Conservation (phyloP, 2,113 vertebrate genomes). For the Ancistrus triradiatus region DNA sequence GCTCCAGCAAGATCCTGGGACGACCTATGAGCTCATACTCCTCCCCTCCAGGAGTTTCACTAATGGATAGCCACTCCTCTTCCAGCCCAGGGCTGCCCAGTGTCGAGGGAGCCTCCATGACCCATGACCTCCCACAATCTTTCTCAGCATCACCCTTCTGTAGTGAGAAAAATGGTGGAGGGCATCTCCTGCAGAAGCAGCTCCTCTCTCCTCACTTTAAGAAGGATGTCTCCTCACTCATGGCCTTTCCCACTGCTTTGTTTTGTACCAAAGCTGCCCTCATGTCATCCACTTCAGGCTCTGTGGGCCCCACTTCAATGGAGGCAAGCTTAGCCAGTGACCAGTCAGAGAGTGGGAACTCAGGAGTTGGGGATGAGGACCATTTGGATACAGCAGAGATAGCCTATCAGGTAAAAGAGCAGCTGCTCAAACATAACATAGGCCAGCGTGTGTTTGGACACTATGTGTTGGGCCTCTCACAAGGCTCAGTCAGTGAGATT, state of each 20-base stretch:
- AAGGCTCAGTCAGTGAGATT: conserved; percentile 98
- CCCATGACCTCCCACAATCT: conserved; percentile 68
- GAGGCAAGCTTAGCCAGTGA: conserved; percentile 75
- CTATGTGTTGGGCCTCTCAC: conserved; percentile 93
- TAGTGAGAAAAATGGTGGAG: conserved; percentile 67
- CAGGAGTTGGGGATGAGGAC: conserved; percentile 77
- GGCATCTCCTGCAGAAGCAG: conserved; percentile 75
- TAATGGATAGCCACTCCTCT: conserved; percentile 66
- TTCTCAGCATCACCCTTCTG: conserved; percentile 81
- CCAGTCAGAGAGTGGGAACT: conserved; percentile 69
- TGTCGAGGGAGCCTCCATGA: conserved; percentile 52
- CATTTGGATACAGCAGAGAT: conserved; percentile 93
- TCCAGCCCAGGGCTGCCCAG: conserved; percentile 68
- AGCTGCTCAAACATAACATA: conserved; percentile 97
- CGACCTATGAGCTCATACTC: conserved; percentile 73
- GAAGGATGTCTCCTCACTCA: conserved; percentile 66
- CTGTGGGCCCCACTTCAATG: conserved; percentile 26
- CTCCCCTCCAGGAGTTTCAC: conserved; percentile 72
- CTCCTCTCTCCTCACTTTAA: conserved; percentile 78
- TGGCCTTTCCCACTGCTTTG: conserved; percentile 77
- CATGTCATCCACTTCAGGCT: conserved; percentile 59
- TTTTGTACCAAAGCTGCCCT: conserved; percentile 78
- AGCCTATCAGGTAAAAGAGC: conserved; percentile 97
- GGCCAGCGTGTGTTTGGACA: conserved; percentile 96
- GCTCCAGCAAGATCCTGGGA: conserved; percentile 72